Base-by-base conservation (phyloP, 23 tunicate species). In the Clavelina lepadiformis region DNA sequence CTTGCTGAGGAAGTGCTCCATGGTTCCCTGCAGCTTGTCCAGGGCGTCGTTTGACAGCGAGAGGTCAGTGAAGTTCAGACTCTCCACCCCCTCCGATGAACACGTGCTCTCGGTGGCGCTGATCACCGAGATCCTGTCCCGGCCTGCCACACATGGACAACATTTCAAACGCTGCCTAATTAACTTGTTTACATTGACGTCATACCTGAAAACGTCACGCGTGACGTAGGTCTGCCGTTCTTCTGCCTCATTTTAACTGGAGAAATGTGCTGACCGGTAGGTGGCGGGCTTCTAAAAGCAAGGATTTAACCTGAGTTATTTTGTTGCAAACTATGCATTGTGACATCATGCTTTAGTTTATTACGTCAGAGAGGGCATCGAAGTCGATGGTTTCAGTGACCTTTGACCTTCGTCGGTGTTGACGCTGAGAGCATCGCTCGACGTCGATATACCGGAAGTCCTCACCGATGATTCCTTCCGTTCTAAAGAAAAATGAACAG, bases 21-120 rank as follows among this genome's bases (percentile, higher is more conserved):
- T 77, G 21, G 83, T 89, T 7, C 97, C 97, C 32, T 89, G 97
- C 25, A 89, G 78, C 61, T 89, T 89, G 57, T 89, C 97, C 35
- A 81, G 38, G 22, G 89, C 82, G 31, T 89, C 97, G 5, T 72
- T 61, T 8, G 82, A 63, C 19, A 89, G 65, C 37, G 56, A 69
- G 54, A 89, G 52, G 13, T 89, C 97, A 32, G 82, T 63, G 37
- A 82, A 89, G 50, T 62, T 81, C 50, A 89, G 63, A 26, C 79
- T 73, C 50, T 89, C 97, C 13, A 67, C 51, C 0, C 97, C 89
- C 8, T 89, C 97, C 5, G 89, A 81, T 5, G 89, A 81, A 38
- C 89, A 81, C 6, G 83, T 81, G 44, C 97, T 89, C 26, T 65
- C 97, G 0, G 97, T 89, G 25, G 80, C 79, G 23, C 88, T 80